These are phyloP conservation scores for Mallotus villosus DNA, from an alignment of 2,797 vertebrate genomes.

Conservation along the genomic window DNA sequence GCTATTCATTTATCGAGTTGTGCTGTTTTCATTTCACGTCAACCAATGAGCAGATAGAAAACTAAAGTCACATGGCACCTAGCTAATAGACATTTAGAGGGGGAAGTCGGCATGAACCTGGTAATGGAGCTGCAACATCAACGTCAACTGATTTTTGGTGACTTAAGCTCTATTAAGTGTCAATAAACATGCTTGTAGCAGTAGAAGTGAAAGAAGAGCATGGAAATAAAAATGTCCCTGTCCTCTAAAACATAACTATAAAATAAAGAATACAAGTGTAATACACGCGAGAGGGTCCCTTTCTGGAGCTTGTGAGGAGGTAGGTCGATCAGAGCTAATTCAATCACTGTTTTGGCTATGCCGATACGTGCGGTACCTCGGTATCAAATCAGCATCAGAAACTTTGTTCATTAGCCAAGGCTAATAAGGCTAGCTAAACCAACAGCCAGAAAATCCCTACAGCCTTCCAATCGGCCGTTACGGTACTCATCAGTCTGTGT, in stretches of 20 bases:
- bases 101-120: neutral
- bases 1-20: slow-evolving; percentile 54
- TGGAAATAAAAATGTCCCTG: slow-evolving; percentile 54
- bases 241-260: slow-evolving; percentile 39
- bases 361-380: slow-evolving; percentile 38
- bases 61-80: slow-evolving; percentile 9
- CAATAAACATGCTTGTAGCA: slow-evolving; percentile 63
- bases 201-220: slow-evolving; percentile 55
- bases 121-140: slow-evolving; percentile 21
- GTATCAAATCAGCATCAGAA: slow-evolving; percentile 40
- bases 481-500: neutral
- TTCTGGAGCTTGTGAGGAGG: slow-evolving; percentile 68
- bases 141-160: slow-evolving; percentile 51
- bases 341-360: slow-evolving; percentile 49
- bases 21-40: slow-evolving; percentile 56
- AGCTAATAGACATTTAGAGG: neutral
- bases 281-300: slow-evolving; percentile 69
- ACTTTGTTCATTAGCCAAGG: slow-evolving; percentile 47
- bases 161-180: slow-evolving; percentile 39
- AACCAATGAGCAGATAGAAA: slow-evolving; percentile 16
- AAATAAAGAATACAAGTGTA: slow-evolving; percentile 58
- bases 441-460: slow-evolving; percentile 47
- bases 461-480: slow-evolving; percentile 25
- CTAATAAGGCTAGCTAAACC: slow-evolving; percentile 32
- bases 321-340: slow-evolving; percentile 69